phyloP scores from a whole-genome alignment of 2,113 vertebrate species.

The Menura novaehollandiae region DNA sequence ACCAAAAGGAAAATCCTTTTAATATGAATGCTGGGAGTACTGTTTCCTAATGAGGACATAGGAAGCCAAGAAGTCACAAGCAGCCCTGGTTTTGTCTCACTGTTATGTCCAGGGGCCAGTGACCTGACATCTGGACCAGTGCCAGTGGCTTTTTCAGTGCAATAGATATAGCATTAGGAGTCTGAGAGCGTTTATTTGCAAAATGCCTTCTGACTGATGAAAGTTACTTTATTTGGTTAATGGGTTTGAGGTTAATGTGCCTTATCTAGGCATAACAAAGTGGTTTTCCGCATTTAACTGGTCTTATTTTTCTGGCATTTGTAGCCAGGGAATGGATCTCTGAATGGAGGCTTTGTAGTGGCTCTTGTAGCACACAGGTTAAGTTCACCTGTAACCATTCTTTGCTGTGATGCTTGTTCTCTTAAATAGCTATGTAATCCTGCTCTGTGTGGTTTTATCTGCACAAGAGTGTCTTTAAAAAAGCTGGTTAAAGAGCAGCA shows the following conservation, averaged over 20 bases:
- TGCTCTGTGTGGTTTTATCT: not conserved
- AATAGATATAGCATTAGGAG: not conserved
- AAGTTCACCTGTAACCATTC: slow-evolving; percentile 1
- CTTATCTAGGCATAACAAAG: not conserved
- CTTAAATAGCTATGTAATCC: slow-evolving; percentile 2
- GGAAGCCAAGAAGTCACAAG: not conserved
- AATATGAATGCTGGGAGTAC: not conserved
- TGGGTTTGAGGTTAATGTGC: not conserved
- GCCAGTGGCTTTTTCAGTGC: not conserved
- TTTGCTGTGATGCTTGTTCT: not conserved
- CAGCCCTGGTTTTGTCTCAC: not conserved
- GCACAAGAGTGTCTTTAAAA: not conserved
- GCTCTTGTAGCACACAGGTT: not conserved
- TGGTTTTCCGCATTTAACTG: not conserved
- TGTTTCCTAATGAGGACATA: not conserved
- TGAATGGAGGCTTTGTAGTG: slow-evolving; percentile 24
- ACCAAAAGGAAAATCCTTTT: not conserved
- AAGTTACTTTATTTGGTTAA: not conserved
- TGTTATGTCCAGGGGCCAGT: not conserved
- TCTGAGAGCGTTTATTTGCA: not conserved
- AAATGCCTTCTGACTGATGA: not conserved
- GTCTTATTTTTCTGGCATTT: not conserved
- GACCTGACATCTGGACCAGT: not conserved
- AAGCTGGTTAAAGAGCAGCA: not conserved
- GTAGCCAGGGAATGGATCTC: not conserved